Base-by-base conservation (phyloP, 2,113 vertebrate species). In the Urocolius indicus region DNA sequence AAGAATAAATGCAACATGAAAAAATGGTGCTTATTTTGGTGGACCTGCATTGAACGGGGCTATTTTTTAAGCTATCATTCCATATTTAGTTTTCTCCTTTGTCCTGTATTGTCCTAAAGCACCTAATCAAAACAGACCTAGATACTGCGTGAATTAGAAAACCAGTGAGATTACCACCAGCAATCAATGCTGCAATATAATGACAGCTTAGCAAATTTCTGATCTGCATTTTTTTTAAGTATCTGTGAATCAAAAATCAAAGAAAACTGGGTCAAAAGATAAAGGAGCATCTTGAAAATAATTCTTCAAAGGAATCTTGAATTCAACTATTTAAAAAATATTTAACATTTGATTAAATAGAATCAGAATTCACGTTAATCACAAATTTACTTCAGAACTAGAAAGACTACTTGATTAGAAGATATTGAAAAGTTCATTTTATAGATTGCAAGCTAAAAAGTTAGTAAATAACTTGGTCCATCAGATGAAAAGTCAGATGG, bases 51-150 rank as follows among this genome's bases (percentile, higher is more conserved):
- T 93, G 80, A 89, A 95, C 48, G 81, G 58, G 48, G 78, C 41
- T 91, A 20, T 55, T 80, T 95, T 92, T 92, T 65, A 77, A 91
- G 34, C 11, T 90, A 36, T 67, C 79, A 73, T 72, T 92, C 41
- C 46, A 63, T 66, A 87, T 94, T 93, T 93, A 83, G 54, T 71
- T 94, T 93, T 54, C n/a, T 66, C 36, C 49, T 88, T 80, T 61
- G 68, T 77, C 34, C 59, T 86, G 5, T 65, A 79, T 58, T 94
- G 51, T 73, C 51, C 38, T 61, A 75, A 79, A 75, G 27, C 36
- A 68, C 45, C 63, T 93, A 89, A 87, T 95, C 78, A 94, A 96
- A 94, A 93, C 13, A 71, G 49, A 75, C 43, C 29, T 57, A 92
- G 26, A 41, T 73, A 69, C 24, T 92, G 41, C 27, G 67, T 86